Base-by-base conservation (phyloP, 2,797 vertebrate genomes). In the Rhynchotus rufescens region DNA sequence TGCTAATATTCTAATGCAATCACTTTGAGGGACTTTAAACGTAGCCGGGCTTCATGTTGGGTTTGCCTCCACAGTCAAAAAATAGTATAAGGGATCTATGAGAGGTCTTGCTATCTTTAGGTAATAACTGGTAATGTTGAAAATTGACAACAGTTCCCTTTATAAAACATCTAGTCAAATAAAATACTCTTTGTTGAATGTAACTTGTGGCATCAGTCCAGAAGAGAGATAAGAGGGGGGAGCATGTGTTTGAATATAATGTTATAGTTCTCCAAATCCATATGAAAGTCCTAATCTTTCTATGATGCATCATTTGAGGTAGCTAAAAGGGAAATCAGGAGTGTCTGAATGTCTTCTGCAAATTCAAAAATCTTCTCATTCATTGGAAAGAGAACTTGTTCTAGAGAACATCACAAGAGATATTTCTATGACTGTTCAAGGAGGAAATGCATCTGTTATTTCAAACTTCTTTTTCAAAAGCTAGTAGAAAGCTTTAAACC, bases 321-420 rank as follows among this genome's bases (percentile, higher is more conserved):
- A 84, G 79, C 23, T 73, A 16, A 73, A 84, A 71, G 5, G 38
- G 26, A 15, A 49, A 79, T 81, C 88, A 92, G 88, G 69, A 86
- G 76, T 90, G 75, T 73, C 86, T 79, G 88, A 86, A 91, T 68
- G 80, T 57, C 73, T 61, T 84, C 42, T 82, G 49, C 15, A 80
- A 62, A 71, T 88, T 92, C 59, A 81, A 90, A 77, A 90, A 90
- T 84, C 49, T 86, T 84, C 77, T 72, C 73, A 45, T 22, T 95
- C 54, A 84, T 21, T 40, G 68, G 88, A 94, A 84, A 92, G 40
- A 51, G 30, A 56, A 56, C 15, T 73, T 80, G 78, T 54, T 91
- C 90, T 86, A 86, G 57, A 91, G 84, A 88, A 84, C 40, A 80
- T 77, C 86, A 88, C 5, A n/a, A 88, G 68, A 86, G 62, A 57